Base-by-base conservation (phyloP, 2,888 invertebrate species). In the Neoaliturus tenellus region DNA sequence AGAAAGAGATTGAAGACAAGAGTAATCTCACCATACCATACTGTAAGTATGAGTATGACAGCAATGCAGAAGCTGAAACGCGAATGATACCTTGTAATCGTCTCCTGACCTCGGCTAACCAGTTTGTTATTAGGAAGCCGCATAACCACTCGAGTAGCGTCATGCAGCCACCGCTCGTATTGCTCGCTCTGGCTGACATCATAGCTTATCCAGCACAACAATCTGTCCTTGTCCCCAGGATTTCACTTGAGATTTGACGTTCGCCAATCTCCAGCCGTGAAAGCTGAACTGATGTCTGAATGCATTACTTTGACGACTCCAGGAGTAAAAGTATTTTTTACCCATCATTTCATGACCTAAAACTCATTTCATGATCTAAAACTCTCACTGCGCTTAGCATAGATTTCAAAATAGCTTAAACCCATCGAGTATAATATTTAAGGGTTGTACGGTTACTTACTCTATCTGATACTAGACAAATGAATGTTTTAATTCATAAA, bases 221-320 rank as follows among this genome's bases (percentile, higher is more conserved):
- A 23, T 48, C 10, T 55, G 23, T 6, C 23, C 1, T 25, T 6
- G 55, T 20, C 23, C 23, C 3, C 3, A 62, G 62, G 62, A 17
- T 62, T 62, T 62, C 62, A 28, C 62, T 62, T 8, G 62, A 0
- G 1, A 62, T 62, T 14, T 17, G 14, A 28, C 28, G 62, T 62
- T 62, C 62, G 31, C 31, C 62, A 28, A 28, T 62, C 62, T 28
- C 28, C 62, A 12, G 28, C 17, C 55, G 62, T 62, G 62, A 62
- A 62, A 62, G 62, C 62, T 62, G 62, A 62, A 62, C 62, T 62
- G 31, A 62, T 51, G 51, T 51, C 23, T 51, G 17, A 8, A 51
- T 51, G 20, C 51, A 48, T 62, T 17, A 17, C n/a, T 28, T 28
- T 20, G 25, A 23, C 23, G 25, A 55, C n/a, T n/a, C n/a, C n/a